Evolutionary conservation across 2,113 vertebrate species (phyloP), one percentile per base, ranked within the genome.

Genomic region (Phocoena phocoena): DNA sequence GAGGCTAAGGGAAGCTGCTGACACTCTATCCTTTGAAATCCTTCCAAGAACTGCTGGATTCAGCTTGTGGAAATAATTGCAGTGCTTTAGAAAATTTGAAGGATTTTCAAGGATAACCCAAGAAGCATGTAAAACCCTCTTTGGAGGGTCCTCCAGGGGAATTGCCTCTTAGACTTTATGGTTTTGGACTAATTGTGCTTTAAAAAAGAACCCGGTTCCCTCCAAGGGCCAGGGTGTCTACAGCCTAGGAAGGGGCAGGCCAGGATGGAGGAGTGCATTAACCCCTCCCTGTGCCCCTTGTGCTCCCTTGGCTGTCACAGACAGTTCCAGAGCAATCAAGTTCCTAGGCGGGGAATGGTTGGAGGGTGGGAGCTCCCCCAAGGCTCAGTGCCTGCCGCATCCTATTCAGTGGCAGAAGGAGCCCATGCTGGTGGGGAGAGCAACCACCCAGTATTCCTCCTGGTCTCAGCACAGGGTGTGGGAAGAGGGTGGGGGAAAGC

Each of bases 61-160:
- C 76, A 63, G 79, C 60, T 81, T 80, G 68, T 85, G 85, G 93
- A 97, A 96, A 94, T 87, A 97, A 97, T 96, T 96, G 83, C 82
- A 80, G 38, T 70, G 68, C 68, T 93, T 97, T 92, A 95, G 74
- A 97, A 89, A 97, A 73, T 95, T 88, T 88, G 70, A 93, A 96
- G 82, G 95, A 81, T 93, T 91, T 95, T 97, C 93, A 97, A 97
- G 93, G 91, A 91, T 93, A 98, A 97, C 38, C 50, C 60, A 90
- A 95, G 36, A 73, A 97, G 38, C 90, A 88, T 50, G 84, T 87
- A 92, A 97, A 96, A 88, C 38, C 74, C 67, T 93, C 71, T 97
- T 80, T 94, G 74, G 82, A 79, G 70, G 44, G 68, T 90, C 89
- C 95, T 88, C 85, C 1, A 3, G 50, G 95, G 67, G 44, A 88